These are phyloP conservation scores for Lordiphosa fenestrarum DNA, from an alignment of 2,888 invertebrate species.

Conservation along the genomic window DNA sequence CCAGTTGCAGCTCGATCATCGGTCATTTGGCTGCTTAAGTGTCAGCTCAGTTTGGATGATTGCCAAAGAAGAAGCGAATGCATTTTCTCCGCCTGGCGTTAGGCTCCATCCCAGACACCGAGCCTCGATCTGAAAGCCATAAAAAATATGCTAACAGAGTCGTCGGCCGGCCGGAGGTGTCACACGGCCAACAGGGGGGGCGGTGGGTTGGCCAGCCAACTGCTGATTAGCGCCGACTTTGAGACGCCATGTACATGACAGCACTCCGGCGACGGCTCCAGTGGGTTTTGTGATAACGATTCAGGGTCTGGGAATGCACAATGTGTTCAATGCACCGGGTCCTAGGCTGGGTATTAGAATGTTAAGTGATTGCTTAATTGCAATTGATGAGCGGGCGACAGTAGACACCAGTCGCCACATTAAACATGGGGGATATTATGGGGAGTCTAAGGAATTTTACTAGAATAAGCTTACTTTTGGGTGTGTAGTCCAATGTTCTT, in stretches of 20 bases:
- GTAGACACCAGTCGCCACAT: too few relatives aligned
- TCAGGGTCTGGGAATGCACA: background rate
- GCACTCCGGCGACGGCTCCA: conserved; percentile 9
- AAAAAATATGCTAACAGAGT: conserved; percentile 46
- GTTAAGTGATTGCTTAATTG: conserved; percentile 70
- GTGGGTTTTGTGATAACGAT: conserved; percentile 10
- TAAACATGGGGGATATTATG: too few relatives aligned
- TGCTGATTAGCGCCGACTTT: conserved; percentile 57
- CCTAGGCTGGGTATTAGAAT: conserved; percentile 53
- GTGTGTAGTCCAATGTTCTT: too few relatives aligned
- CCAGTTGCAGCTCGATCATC: conserved; percentile 41
- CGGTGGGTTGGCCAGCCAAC: conserved; percentile 24
- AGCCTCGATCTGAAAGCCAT: conserved; percentile 40
- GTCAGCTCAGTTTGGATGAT: conserved; percentile 35
- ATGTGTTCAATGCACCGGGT: conserved; percentile 20
- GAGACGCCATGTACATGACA: conserved; percentile 41
- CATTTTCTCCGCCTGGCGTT: conserved; percentile 33
- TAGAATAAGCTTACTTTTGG: too few relatives aligned
- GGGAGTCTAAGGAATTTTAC: too few relatives aligned
- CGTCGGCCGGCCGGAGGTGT: conserved; percentile 40
- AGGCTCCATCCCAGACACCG: conserved; percentile 7
- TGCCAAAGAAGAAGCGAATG: conserved; percentile 22
- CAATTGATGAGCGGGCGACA: conserved; percentile 1
- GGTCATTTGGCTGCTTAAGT: conserved; percentile 51
- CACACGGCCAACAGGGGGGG: conserved; percentile 36